A percentile compares a stretch with the other conserved stretches of the same genome.
phyloP scores from a whole-genome alignment of 2,797 vertebrate genomes.

The Peromyscus aztecus region DNA sequence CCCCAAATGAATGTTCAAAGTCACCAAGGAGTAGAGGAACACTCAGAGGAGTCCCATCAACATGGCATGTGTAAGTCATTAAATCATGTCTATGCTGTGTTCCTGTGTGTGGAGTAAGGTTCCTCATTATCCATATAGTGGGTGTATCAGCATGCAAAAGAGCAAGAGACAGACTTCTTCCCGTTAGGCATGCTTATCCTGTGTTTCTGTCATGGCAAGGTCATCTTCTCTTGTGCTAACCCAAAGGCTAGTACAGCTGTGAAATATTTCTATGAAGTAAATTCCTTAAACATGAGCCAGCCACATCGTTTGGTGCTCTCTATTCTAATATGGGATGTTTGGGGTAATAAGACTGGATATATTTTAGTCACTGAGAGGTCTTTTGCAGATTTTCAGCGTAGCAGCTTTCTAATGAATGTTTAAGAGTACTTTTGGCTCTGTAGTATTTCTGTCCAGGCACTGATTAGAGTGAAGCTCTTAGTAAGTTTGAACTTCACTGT shows the following conservation, averaged over 20 bases:
- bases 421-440: background rate
- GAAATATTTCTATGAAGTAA: background rate
- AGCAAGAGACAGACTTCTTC: background rate
- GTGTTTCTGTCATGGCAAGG: background rate
- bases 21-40: background rate
- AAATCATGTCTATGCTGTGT: background rate
- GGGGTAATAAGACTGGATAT: background rate
- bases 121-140: background rate
- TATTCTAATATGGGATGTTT: background rate
- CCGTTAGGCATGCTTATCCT: background rate
- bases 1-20: background rate
- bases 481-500: background rate
- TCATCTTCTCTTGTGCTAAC: background rate
- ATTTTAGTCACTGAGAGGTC: background rate
- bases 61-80: background rate
- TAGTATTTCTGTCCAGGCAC: background rate
- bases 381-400: background rate
- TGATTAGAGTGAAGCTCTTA: background rate
- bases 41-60: background rate
- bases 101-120: background rate
- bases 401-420: background rate
- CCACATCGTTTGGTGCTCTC: background rate
- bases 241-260: background rate
- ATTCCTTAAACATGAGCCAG: background rate
- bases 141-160: background rate